Percentiles rank a stretch among this genome's conserved stretches.
Conservation (phyloP, 2,888 invertebrate species). For the Mayetiola destructor region DNA sequence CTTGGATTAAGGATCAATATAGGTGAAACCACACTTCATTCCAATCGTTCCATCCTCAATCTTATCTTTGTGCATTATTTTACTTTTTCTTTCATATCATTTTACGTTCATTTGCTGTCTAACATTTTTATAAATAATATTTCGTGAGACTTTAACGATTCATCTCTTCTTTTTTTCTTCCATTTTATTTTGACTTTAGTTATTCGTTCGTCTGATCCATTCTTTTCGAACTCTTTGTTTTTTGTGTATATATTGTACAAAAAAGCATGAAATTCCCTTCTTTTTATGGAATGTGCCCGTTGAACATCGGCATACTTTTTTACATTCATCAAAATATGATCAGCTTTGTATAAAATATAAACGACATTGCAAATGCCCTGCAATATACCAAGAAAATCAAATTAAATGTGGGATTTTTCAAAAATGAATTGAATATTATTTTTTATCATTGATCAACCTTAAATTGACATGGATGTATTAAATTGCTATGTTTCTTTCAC, state of each 20-base stretch:
- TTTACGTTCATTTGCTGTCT: not conserved
- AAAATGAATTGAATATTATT: not conserved
- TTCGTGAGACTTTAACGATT: too few species aligned
- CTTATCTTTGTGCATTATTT: not conserved
- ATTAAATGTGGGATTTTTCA: not conserved
- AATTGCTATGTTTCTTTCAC: not conserved
- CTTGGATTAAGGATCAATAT: conserved; percentile 1
- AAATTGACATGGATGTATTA: not conserved
- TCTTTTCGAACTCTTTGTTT: not conserved
- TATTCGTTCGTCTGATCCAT: too few species aligned
- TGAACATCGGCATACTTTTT: not conserved
- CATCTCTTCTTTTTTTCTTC: too few species aligned
- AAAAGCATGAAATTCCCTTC: too few species aligned
- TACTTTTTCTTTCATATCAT: not conserved
- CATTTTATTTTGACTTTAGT: too few species aligned
- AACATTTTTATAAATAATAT: too few species aligned
- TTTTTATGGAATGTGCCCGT: too few species aligned
- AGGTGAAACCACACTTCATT: not conserved
- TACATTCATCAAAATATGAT: not conserved
- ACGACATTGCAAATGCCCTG: not conserved
- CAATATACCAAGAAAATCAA: not conserved
- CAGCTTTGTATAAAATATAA: not conserved
- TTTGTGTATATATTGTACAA: too few species aligned
- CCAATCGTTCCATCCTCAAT: not conserved
- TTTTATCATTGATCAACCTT: not conserved